Base-by-base conservation (phyloP, 2,888 invertebrate species). In the Epiblema foenella region DNA sequence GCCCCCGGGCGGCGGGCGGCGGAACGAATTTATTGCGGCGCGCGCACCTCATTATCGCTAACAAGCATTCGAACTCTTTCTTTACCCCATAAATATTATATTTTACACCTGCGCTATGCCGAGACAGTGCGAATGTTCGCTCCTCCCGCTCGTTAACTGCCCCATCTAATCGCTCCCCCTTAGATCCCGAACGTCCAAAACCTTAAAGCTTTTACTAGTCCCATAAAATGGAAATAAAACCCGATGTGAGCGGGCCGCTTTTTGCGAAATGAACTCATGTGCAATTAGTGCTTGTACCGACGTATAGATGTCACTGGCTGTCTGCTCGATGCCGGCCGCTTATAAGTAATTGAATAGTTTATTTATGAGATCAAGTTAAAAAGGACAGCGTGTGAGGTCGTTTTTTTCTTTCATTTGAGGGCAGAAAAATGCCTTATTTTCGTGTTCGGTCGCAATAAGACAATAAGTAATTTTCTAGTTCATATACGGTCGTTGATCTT, bases 11-110 rank as follows among this genome's bases (percentile, higher is more conserved):
- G 88, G 87, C 83, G 80, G 83, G 81, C 83, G 83, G 87, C 78
- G 80, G 85, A 83, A 87, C 87, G 81, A 88, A 92, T 91, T 89
- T 91, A 92, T 91, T 79, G 87, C 81, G 83, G 87, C 87, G 88
- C 89, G 88, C 87, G 88, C 89, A 89, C 87, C 92, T 93, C 92
- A 91, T 93, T 92, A 91, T 85, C 85, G 80, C 89, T 92, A 92
- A 93, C 92, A 91, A 93, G 91, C 89, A 83, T 87, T 87, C 85
- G 84, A 88, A 87, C 86, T 89, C 89, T 90, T 90, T 89, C 89
- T 87, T 87, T 89, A 88, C 87, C 82, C 85, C 86, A 89, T 93
- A 92, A 92, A 92, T 93, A 91, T 91, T 85, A 90, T 90, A 91
- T 91, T 92, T 91, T 89, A 91, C 91, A 92, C 90, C 91, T 91